These are phyloP conservation scores for Boloria euphrosyne DNA, from an alignment of 2,888 invertebrate genomes.

Conservation along the genomic window DNA sequence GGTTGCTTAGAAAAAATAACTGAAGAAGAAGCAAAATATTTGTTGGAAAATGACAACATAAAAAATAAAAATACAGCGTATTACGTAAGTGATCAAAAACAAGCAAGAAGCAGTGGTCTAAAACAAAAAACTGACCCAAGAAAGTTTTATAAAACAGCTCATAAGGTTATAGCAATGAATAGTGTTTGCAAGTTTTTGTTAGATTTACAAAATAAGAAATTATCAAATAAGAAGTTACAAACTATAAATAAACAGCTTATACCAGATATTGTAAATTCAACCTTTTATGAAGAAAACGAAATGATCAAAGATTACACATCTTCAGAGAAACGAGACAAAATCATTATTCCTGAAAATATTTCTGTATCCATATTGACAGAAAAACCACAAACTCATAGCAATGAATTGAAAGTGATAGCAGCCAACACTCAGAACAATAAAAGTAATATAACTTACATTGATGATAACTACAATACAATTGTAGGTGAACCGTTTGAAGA, in stretches of 20 bases:
- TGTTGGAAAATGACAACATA: slow-evolving; percentile 59
- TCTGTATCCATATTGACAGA: slow-evolving; percentile 66
- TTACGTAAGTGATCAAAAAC: neutral
- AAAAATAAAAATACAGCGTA: slow-evolving; percentile 34
- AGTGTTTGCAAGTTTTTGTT: slow-evolving; percentile 60
- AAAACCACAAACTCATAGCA: slow-evolving; percentile 46
- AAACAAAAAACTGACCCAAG: slow-evolving; percentile 36
- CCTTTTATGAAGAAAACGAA: slow-evolving; percentile 57
- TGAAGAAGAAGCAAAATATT: slow-evolving; percentile 68
- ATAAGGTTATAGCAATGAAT: slow-evolving; percentile 61
- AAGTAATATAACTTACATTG: slow-evolving; percentile 47
- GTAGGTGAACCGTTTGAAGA: slow-evolving; percentile 53
- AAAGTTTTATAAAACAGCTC: slow-evolving; percentile 58
- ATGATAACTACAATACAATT: slow-evolving; percentile 47
- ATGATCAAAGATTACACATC: slow-evolving; percentile 52
- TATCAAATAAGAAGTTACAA: slow-evolving; percentile 28
- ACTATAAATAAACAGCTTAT: slow-evolving; percentile 58
- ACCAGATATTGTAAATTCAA: slow-evolving; percentile 77
- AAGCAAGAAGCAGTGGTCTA: slow-evolving; percentile 3
- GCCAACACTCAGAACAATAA: slow-evolving; percentile 12
- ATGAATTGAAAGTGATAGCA: slow-evolving; percentile 9
- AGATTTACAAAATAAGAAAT: slow-evolving; percentile 48
- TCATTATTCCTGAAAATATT: slow-evolving; percentile 69
- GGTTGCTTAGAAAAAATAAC: slow-evolving; percentile 74
- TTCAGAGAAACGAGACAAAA: slow-evolving; percentile 57